phyloP scores from a whole-genome alignment of 2,888 invertebrate genomes.

The Strigamia crassipes region DNA sequence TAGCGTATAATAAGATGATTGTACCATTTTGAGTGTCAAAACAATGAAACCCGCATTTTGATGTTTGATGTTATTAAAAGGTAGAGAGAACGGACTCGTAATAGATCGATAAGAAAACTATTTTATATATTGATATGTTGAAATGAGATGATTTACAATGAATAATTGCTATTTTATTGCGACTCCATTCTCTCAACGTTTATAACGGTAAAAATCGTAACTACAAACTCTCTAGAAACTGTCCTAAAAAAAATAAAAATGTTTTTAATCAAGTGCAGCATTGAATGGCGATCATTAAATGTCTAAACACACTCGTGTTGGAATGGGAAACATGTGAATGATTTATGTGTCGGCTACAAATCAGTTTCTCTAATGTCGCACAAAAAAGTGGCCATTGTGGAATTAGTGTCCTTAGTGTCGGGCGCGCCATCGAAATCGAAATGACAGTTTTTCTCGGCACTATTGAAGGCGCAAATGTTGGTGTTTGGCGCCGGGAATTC shows the following conservation, averaged over 20 bases:
- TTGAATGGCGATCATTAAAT: slow-evolving; percentile 6
- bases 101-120: background rate
- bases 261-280: background rate
- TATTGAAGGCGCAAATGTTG: slow-evolving; percentile 29
- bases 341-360: slow-evolving; percentile 13
- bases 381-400: slow-evolving; percentile 29
- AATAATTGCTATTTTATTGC: background rate
- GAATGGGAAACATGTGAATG: slow-evolving; percentile 2
- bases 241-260: too few relatives aligned
- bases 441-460: slow-evolving; percentile 25
- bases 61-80: background rate
- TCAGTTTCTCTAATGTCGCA: slow-evolving; percentile 45
- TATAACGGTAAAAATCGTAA: background rate
- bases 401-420: slow-evolving; percentile 7
- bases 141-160: background rate
- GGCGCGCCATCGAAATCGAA: background rate
- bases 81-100: background rate
- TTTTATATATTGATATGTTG: background rate
- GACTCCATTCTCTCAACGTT: background rate
- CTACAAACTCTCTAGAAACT: slow-evolving; percentile 10
- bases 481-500: slow-evolving; percentile 29
- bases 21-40: slow-evolving; percentile 27
- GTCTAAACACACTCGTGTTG: background rate
- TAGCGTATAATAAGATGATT: background rate
- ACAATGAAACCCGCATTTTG: slow-evolving; percentile 7